Base-by-base conservation (phyloP, 2,888 invertebrate species). In the Orthonevra nobilis region DNA sequence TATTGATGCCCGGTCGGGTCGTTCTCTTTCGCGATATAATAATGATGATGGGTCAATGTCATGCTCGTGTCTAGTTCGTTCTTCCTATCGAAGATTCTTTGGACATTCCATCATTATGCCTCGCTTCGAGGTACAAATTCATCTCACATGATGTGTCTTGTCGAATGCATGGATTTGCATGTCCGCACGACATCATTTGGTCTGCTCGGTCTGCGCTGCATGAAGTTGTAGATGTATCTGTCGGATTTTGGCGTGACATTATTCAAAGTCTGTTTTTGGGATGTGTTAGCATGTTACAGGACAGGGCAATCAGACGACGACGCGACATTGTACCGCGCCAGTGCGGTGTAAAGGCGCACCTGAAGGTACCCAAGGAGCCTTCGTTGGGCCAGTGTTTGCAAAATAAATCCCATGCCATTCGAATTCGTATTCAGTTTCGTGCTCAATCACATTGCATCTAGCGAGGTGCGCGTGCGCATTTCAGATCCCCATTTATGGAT, bases 401-500 rank as follows among this genome's bases (percentile, higher is more conserved):
- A 19, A 66, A 4, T 32, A 28, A 72, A 52, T 56, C 69, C 56
- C 61, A 70, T 63, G 70, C 38, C 58, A 69, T 69, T 75, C 61
- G 52, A 52, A 64, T 54, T 69, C 52, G 40, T 73, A 79, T 73
- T 73, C 79, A 50, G 60, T 56, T 73, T 79, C 79, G 79, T 79
- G 79, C 66, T 79, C 79, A 73, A 79, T 79, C 79, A 79, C n/a
- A n/a, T 66, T 73, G 52, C 73, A 79, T 79, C 79, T 79, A 56
- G 73, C 60, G 79, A 73, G 79, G 73, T 73, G 79, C 79, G 79
- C 79, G 79, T 79, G 79, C 79, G 79, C 79, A 73, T 68, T 66
- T 44, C 12, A 73, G 79, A 68, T 73, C 36, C 44, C 79, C 79
- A 68, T 79, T 79, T 79, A 68, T 48, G 79, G 79, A 58, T 77